Conservation (phyloP, 2,113 vertebrate species). For the Phalacrocorax brasilianus region DNA sequence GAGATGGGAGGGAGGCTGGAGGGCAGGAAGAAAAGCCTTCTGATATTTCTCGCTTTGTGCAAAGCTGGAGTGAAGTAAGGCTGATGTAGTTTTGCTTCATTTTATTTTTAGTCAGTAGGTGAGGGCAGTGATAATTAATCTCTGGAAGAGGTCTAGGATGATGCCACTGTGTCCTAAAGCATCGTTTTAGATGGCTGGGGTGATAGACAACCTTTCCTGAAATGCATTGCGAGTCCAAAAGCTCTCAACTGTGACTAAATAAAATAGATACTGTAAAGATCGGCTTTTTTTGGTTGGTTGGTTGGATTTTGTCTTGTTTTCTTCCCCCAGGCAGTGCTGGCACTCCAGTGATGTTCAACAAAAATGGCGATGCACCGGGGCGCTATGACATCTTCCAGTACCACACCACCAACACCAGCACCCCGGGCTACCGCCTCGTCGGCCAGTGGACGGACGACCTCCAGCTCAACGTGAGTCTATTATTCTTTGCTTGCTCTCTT, state of each 20-base stretch:
- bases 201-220: neutral
- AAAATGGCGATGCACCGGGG: conserved; percentile 90
- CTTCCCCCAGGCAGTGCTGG: conserved; percentile 86
- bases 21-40: neutral
- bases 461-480: conserved; percentile 87
- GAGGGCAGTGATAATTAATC: neutral
- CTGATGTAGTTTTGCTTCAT: neutral
- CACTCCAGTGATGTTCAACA: conserved; percentile 93
- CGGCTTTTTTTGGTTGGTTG: neutral
- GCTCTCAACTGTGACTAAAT: accelerated
- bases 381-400: conserved; percentile 96
- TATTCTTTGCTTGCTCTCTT: neutral
- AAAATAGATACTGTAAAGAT: neutral
- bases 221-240: no score
- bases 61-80: neutral
- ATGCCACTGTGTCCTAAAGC: neutral
- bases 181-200: accelerated
- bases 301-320: conserved; percentile 28
- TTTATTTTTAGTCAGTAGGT: neutral
- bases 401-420: conserved; percentile 85
- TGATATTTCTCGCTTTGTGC: neutral
- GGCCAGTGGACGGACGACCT: conserved; percentile 95
- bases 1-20: neutral
- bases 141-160: neutral
- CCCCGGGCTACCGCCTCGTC: conserved; percentile 82